Conservation (phyloP, 1,140 invertebrate species). For the Liolophura sinensis region DNA sequence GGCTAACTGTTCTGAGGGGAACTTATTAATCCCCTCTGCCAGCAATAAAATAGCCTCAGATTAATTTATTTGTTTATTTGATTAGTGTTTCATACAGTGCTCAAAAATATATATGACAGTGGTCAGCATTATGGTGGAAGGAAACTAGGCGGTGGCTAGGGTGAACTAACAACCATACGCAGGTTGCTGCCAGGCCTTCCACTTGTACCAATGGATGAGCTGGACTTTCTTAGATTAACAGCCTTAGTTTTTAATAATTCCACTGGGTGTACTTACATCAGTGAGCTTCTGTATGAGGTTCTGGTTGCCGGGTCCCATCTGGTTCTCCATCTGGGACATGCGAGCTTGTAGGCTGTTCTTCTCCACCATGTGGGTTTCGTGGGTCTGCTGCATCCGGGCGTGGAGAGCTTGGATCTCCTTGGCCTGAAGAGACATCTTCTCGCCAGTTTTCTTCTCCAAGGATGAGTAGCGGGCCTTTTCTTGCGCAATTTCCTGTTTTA, state of each 20-base stretch:
- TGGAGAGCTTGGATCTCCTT: slow-evolving; percentile 67
- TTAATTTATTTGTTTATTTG: no score
- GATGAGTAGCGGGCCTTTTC: slow-evolving; percentile 66
- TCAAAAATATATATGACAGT: no score
- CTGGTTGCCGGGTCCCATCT: slow-evolving; percentile 23
- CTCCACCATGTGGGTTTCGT: slow-evolving; percentile 65
- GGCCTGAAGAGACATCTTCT: slow-evolving; percentile 57
- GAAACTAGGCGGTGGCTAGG: no score
- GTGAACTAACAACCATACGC: no score
- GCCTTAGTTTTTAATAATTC: no score
- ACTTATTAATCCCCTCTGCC: no score
- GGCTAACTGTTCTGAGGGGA: no score
- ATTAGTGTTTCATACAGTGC: no score
- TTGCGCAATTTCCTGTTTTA: slow-evolving; percentile 71
- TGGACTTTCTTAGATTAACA: not conserved
- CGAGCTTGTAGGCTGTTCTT: slow-evolving; percentile 27
- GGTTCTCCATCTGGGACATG: slow-evolving; percentile 33
- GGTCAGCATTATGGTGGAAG: no score
- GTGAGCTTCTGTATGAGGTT: slow-evolving; percentile 29
- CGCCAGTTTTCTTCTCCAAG: slow-evolving; percentile 65
- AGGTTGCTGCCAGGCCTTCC: no score
- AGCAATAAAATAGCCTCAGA: no score
- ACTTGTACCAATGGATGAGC: no score
- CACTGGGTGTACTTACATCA: slow-evolving; percentile 27
- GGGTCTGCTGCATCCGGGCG: slow-evolving; percentile 65